Evolutionary conservation across 2,797 vertebrate genomes (phyloP).

Genomic region (Syncerus caffer): DNA sequence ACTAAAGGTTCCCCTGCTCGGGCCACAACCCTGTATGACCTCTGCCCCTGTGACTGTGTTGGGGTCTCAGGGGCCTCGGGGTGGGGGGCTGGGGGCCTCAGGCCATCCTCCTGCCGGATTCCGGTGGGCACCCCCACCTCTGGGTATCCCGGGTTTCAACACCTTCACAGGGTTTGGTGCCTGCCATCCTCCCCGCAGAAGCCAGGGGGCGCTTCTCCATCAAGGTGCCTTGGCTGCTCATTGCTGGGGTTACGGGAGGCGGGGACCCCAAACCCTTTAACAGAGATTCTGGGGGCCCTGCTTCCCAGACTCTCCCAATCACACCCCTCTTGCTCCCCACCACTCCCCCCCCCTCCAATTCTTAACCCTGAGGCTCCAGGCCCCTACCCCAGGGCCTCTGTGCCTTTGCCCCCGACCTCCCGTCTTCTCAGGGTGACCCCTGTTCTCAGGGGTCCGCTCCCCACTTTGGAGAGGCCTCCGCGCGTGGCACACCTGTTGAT

Average conservation of each 20-base stretch:
- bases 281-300: not conserved
- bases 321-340: not conserved
- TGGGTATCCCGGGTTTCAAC: not conserved
- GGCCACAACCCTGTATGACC: not conserved
- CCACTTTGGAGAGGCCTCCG: not conserved
- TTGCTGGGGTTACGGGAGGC: not conserved
- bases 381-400: not conserved
- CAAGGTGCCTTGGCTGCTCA: not conserved
- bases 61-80: not conserved
- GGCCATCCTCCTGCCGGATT: not conserved
- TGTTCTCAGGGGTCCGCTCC: too few species aligned
- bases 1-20: not conserved
- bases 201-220: not conserved
- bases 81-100: not conserved
- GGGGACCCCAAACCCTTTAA: not conserved
- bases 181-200: too few species aligned
- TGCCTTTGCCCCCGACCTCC: not conserved
- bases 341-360: not conserved
- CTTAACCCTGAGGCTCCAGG: not conserved
- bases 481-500: not conserved
- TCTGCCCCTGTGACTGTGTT: not conserved
- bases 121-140: not conserved
- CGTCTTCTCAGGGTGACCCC: not conserved
- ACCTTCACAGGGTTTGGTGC: not conserved
- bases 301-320: not conserved